Evolutionary conservation across 92 coral and sea anemone species (phyloP), one percentile per base, ranked within the genome.

Genomic region (Parazoanthus atlanticus): DNA sequence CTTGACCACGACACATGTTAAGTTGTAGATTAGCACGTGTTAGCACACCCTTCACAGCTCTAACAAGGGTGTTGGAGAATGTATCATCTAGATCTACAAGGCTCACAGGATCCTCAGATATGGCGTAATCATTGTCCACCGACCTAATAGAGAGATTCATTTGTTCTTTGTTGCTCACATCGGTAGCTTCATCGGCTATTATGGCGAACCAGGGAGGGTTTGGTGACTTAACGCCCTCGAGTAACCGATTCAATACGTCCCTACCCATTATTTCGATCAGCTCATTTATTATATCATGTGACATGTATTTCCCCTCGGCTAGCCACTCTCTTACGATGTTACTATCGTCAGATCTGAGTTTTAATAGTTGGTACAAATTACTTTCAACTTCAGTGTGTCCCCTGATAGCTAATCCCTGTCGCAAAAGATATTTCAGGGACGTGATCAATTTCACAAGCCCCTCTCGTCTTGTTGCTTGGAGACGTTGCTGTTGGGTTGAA

Each of bases 361-460:
- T 36, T 36, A 36, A 36, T 36, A 36, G 34, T 80, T 83, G 91
- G 26, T 40, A 46, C 76, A 89, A 74, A 79, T 92, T 92, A 38
- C 90, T 84, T 89, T 89, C 90, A 28, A 89, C 85, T 80, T 89
- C 91, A 81, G 86, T 69, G 32, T 92, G 86, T 78, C 94, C 92
- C 76, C 92, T 89, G 75, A 92, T 78, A 25, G 88, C 77, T 33
- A 92, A 88, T 80, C 90, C 94, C 86, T 89, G 91, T 54, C 85
- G 88, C 43, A 90, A 83, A 56, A 91, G 91, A 83, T 85, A 89
- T 86, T 76, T 41, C 84, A 89, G 90, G 73, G 90, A 78, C 79
- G 94, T 89, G 30, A 91, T 85, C 90, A 84, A 88, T 92, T 92
- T 92, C 64, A 92, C 89, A 56, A 91, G 85, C 67, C 91, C 93